Percentiles rank a stretch among this genome's conserved stretches.
Evolutionary conservation across 2,888 invertebrate species (phyloP).

Genomic region (Podotricha telesiphe): DNA sequence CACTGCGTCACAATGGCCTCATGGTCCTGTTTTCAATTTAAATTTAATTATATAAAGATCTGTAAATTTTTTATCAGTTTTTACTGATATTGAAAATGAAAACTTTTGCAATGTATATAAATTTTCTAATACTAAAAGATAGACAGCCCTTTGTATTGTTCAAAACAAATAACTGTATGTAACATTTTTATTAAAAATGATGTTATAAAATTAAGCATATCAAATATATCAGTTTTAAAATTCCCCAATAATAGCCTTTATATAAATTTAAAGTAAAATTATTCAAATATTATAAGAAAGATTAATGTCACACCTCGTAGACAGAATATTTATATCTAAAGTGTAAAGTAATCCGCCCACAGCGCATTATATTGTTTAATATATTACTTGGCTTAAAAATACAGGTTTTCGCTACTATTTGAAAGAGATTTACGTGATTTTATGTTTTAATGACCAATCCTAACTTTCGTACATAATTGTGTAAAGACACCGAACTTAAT

Average conservation of each 20-base stretch:
- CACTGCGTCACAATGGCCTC: too few relatives aligned
- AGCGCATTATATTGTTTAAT: constrained; percentile 44
- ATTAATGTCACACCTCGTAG: constrained; percentile 44
- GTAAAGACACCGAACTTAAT: not conserved
- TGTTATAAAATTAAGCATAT: constrained; percentile 30
- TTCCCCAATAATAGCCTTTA: constrained; percentile 31
- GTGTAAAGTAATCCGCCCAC: constrained; percentile 44
- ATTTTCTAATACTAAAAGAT: not conserved
- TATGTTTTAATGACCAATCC: not conserved
- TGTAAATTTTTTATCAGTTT: too few relatives aligned
- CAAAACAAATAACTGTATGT: not conserved
- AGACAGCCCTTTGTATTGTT: not conserved
- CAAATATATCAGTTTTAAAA: constrained; percentile 30
- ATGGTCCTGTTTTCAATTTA: too few relatives aligned
- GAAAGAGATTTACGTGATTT: constrained; percentile 4
- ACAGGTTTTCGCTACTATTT: constrained; percentile 3
- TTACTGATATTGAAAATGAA: too few relatives aligned
- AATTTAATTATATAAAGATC: too few relatives aligned
- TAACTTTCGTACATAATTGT: not conserved
- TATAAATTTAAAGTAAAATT: constrained; percentile 36
- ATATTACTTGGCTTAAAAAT: constrained; percentile 36
- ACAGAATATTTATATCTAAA: constrained; percentile 44
- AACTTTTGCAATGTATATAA: too few relatives aligned
- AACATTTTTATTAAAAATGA: constrained; percentile 3
- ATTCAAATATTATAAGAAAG: constrained; percentile 41